Base-by-base conservation (phyloP, 1,140 invertebrate genomes). In the Drosophila pseudoananassae region DNA sequence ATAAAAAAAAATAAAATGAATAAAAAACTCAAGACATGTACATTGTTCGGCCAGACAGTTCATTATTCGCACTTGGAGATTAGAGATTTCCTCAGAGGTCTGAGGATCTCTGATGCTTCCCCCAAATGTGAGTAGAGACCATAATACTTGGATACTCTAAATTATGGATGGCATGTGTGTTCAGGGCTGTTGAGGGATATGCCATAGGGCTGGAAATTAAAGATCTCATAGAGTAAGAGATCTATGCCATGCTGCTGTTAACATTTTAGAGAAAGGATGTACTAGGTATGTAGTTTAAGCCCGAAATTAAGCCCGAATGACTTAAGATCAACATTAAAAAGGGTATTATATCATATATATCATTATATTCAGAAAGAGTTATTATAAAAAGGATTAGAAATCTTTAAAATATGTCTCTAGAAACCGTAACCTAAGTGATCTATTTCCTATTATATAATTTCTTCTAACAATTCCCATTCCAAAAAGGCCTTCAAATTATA, bases 51-150 rank as follows among this genome's bases (percentile, higher is more conserved):
- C 33, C 33, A 36, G 33, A 36, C 27, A 50, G 64, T 50, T 68
- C 51, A 59, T 60, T 47, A 52, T 71, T 40, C 14, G 66, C 15
- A 49, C 40, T 10, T 27, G 47, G 9, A 12, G 59, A 45, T 51
- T 45, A 15, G 17, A 17, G 29, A 68, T 66, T 50, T 36, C 12
- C 33, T 12, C 33, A 33, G 3, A 10, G 31, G 33, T 10, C 33
- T 36, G 33, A n/a, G 33, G 33, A 36, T 36, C 33, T 36, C 10
- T 1, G 33, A 36, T 36, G 4, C 10, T 36, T 4, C 10, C 33
- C 12, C 3, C 3, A 12, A 12, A 12, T 10, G 3, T 4, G 3
- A 36, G 9, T 9, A 4, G 33, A 12, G 33, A n/a, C 3, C 20
- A 6, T 31, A 5, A 8, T 15, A 57, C 31, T 29, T 27, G 8